Evolutionary conservation across 2,888 invertebrate genomes (phyloP), one percentile per base, ranked within the genome.

Genomic region (Drosophila kambysellisi): DNA sequence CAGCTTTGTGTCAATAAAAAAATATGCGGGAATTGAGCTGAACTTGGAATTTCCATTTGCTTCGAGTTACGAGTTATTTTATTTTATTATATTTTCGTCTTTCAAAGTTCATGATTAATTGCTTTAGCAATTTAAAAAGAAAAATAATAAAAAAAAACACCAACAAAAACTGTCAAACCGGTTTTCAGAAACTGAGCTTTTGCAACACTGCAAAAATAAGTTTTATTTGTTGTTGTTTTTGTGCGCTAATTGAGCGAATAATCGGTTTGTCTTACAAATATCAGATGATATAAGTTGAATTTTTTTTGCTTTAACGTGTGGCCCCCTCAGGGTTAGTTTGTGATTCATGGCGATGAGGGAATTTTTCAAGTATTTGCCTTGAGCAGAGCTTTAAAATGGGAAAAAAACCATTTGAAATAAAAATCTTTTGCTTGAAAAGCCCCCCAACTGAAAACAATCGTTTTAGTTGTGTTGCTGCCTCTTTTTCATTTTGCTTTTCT

Each of bases 231-330:
- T 54, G 39, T 46, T 46, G 46, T 25, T 46, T 25, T 8, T 8
- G 20, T 15, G 20, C 35, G 68, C 70, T 70, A 68, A 70, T 68
- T 68, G 70, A 51, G 68, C 68, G 25, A 43, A 68, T 68, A 68
- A 68, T 68, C 57, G 70, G 50, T 70, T 70, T 70, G 70, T 68
- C 56, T 51, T 57, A 51, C 35, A 32, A 30, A 35, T 35, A 57
- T 56, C 56, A 56, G 17, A 25, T 50, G 33, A 56, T 41, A 41
- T 29, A 29, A 61, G 12, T 46, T 41, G 12, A 4, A 1, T 37
- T 17, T 30, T 33, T 61, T 20, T 32, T 50, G 41, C n/a, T 20
- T 29, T 29, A 12, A 8, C 29, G 15, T 9, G 41, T 41, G 65
- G 65, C 65, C 65, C 65, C 65, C 51, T 37, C 50, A 46, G 29